Evolutionary conservation across 2,113 vertebrate species (phyloP), one percentile per base, ranked within the genome.

Genomic region (Prietella phreatophila): DNA sequence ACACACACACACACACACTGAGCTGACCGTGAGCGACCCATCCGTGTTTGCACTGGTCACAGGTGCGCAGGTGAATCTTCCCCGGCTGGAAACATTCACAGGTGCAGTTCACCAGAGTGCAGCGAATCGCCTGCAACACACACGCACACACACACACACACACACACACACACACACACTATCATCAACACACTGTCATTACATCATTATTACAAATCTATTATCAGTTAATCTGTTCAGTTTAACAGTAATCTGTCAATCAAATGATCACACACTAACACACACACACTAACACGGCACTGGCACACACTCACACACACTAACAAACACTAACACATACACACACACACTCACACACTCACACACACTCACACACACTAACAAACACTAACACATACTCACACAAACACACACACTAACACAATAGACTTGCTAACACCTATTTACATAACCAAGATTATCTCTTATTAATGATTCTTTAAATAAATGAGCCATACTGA

Each of bases 41-140:
- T 93, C 98, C 98, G 93, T 99, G 98, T 95, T 99, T 99, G 94
- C 98, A 99, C 93, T 99, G 97, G 95, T 99, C 98, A 93, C 98
- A 99, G 93, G 98, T 99, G 93, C 98, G 96, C 93, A 99, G 96
- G 95, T 99, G 98, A 95, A 99, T 99, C 97, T 99, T 99, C 89
- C 98, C 97, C 1, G 97, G 98, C 94, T 99, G 98, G 95, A 98
- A 99, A 96, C 98, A 99, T 95, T 99, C 98, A 92, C 98, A 99
- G 4, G 97, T 98, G 96, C 97, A 98, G 96, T 99, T 99, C 94
- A 99, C 98, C 96, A 99, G 95, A 93, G 98, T 99, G 95, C 98
- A 99, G 93, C 97, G 97, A 94, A 99, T 98, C 93, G 98, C 98
- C 98, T 99, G 93, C 15, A 94, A 94, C n/a, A 55, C 76, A 93